Conservation (phyloP, 2,113 vertebrate species). For the Mixornis gularis region DNA sequence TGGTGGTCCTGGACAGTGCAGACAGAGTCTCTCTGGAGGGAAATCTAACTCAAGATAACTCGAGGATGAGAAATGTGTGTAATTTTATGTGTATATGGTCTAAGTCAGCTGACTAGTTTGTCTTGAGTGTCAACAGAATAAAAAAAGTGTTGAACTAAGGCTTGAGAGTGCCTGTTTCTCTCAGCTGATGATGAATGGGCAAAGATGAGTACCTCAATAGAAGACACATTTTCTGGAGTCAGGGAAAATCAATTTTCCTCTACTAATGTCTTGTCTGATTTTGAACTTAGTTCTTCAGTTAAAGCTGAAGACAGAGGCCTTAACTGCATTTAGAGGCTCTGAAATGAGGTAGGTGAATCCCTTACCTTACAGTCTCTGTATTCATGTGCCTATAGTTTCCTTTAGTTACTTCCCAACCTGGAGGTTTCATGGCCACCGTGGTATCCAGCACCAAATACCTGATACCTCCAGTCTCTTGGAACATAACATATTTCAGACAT, state of each 20-base stretch:
- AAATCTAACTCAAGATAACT: not conserved
- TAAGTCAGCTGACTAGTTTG: not conserved
- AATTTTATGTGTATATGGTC: not conserved
- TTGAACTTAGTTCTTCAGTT: not conserved
- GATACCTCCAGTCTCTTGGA: not conserved
- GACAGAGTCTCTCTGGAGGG: not conserved
- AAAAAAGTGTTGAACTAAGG: not conserved
- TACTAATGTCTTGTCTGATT: not conserved
- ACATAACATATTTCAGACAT: not conserved
- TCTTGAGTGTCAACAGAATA: not conserved
- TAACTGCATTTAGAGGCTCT: not conserved
- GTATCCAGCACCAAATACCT: not conserved
- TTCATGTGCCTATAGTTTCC: not conserved
- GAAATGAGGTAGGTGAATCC: not conserved
- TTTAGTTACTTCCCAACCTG: not conserved
- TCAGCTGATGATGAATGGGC: not conserved
- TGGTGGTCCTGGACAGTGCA: not conserved
- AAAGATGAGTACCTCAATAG: not conserved
- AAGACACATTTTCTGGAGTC: not conserved
- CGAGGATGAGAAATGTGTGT: accelerated
- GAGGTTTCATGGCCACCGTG: not conserved
- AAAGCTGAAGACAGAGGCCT: not conserved
- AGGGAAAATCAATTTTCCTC: not conserved
- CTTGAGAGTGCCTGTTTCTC: not conserved
- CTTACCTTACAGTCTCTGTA: not conserved